Base-by-base conservation (phyloP, 2,113 vertebrate species). In the Pomatostomus ruficeps region DNA sequence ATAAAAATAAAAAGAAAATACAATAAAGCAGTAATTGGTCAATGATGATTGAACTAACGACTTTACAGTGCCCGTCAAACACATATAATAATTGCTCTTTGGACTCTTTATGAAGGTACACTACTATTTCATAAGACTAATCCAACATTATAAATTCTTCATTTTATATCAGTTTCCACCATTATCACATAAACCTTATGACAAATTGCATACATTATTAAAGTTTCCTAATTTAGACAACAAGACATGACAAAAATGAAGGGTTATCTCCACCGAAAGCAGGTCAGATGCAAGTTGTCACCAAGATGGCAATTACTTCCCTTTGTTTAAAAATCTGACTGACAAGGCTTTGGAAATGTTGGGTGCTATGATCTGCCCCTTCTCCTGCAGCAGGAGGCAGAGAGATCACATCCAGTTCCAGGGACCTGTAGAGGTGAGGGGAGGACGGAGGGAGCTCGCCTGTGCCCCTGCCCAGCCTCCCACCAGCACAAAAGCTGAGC, bases 1-100 rank as follows among this genome's bases (percentile, higher is more conserved):
- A 97, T 98, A 98, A 98, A 98, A 98, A 97, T 72, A 97, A 97
- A 98, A 96, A 96, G 85, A 97, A 98, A 98, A 98, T 97, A 97
- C 85, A 97, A 98, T 98, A 98, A 98, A 98, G 82, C 88, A 93
- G 95, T 97, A 97, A 98, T 97, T 96, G 95, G 96, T 98, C 97
- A 97, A 96, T 97, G 96, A 96, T 87, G 79, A 97, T 83, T 94
- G 97, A 98, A 96, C 96, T 94, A 97, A 97, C 88, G 57, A 94
- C 93, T 97, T 98, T 97, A 97, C 91, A 29, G 93, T 96, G 87
- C 78, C 88, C 96, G 88, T 94, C 91, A 97, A 97, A 96, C 97
- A 97, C 17, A 59, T 88, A 87, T 87, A 91, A 92, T 96, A 96
- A 96, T 96, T 97, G 98, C 92, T 97, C 97, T 98, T 98, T 98